A percentile compares a stretch with the other conserved stretches of the same genome.
Evolutionary conservation across 2,888 invertebrate species (phyloP).

Genomic region (Tanytarsus gracilentus): DNA sequence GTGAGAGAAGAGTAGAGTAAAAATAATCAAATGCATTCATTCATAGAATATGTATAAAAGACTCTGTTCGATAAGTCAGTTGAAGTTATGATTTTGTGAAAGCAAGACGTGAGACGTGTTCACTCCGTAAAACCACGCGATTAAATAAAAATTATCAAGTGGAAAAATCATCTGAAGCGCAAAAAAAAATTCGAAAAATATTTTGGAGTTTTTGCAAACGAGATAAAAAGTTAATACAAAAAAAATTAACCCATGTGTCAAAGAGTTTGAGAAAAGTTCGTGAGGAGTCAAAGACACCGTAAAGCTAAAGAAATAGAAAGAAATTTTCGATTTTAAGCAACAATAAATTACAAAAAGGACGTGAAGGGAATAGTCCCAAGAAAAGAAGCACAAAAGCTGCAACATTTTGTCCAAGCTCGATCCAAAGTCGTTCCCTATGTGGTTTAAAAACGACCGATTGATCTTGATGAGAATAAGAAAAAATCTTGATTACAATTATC

Average conservation of each 20-base stretch:
- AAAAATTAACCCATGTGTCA: no score
- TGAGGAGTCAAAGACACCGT: no score
- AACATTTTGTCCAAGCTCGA: neutral
- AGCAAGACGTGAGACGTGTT: constrained; percentile 21
- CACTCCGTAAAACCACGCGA: constrained; percentile 7
- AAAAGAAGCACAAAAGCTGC: neutral
- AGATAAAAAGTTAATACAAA: no score
- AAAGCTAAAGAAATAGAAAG: no score
- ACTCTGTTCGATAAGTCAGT: constrained; percentile 19
- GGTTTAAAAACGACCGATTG: constrained; percentile 10
- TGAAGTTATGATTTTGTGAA: constrained; percentile 14
- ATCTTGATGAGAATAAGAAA: constrained; percentile 25
- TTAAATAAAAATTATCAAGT: neutral
- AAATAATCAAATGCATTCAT: constrained; percentile 23
- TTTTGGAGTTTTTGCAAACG: neutral
- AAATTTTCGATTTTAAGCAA: no score
- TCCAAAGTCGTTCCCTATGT: constrained; percentile 10
- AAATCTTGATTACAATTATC: constrained; percentile 22
- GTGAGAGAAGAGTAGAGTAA: neutral
- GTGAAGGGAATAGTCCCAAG: neutral
- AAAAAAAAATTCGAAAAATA: neutral
- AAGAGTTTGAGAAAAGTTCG: no score
- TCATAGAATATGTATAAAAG: constrained; percentile 22
- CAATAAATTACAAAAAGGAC: neutral
- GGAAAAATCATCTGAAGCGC: neutral